Conservation (phyloP, 37 sponge, comb jelly and placozoan genomes). For the Aplysina aerophoba region DNA sequence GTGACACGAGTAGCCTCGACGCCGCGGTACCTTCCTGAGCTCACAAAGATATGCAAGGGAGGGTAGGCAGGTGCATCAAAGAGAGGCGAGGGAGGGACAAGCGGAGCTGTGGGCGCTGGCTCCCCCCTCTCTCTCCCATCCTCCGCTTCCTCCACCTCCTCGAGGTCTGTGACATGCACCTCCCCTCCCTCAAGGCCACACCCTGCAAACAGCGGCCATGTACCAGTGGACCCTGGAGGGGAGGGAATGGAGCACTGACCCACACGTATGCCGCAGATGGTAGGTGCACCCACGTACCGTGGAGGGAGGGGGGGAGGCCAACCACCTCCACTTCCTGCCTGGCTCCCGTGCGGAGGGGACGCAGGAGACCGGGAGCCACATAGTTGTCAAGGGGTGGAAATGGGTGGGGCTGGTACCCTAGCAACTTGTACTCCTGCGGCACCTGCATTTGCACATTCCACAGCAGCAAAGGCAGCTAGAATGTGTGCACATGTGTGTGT, state of each 20-base stretch:
- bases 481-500: slow-evolving; percentile 24
- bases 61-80: not conserved
- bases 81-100: not conserved
- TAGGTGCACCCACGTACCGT: not conserved
- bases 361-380: slow-evolving; percentile 51
- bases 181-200: not conserved
- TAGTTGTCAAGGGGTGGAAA: slow-evolving; percentile 35
- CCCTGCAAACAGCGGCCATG: no score
- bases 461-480: not conserved
- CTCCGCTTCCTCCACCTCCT: not conserved
- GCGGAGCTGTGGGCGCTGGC: not conserved
- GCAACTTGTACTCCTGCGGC: slow-evolving; percentile 59
- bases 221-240: no score
- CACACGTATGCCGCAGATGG: not conserved
- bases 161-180: not conserved
- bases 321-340: slow-evolving; percentile 39
- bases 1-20: not conserved
- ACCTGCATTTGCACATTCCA: slow-evolving; percentile 45
- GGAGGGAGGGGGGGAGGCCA: slow-evolving; percentile 39
- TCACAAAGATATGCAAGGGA: slow-evolving; percentile 51
- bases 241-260: not conserved
- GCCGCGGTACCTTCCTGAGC: not conserved
- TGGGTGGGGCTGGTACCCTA: slow-evolving; percentile 54
- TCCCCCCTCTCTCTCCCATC: not conserved
- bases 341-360: slow-evolving; percentile 62